Evolutionary conservation across 2,797 vertebrate genomes (phyloP).

Genomic region (Tympanoctomys barrerae): DNA sequence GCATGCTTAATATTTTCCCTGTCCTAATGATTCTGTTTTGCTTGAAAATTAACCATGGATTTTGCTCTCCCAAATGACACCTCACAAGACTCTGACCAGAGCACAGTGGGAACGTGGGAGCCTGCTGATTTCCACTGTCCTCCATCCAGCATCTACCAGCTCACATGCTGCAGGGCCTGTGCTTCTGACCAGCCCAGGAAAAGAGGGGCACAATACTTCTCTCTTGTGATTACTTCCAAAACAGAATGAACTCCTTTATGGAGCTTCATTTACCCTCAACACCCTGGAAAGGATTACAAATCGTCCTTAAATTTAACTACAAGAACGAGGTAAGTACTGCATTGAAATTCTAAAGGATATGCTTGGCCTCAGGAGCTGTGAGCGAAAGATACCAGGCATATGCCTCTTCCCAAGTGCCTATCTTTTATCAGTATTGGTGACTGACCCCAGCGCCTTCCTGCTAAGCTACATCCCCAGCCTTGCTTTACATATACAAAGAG

Average conservation of each 20-base stretch:
- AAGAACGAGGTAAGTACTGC: neutral
- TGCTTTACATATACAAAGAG: neutral
- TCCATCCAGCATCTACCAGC: accelerated
- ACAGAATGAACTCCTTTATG: neutral
- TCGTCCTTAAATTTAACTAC: neutral
- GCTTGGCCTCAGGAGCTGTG: neutral
- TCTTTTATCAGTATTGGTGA: neutral
- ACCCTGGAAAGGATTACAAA: neutral
- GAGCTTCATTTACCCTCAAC: neutral
- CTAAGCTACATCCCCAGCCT: neutral
- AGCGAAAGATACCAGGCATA: neutral
- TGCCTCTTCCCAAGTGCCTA: neutral
- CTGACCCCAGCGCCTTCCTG: neutral
- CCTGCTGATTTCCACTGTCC: accelerated
- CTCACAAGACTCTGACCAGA: neutral
- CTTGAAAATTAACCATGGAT: neutral
- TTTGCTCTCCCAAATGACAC: neutral
- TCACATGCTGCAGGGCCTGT: neutral
- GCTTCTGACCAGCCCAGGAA: neutral
- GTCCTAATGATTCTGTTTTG: neutral
- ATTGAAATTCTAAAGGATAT: neutral
- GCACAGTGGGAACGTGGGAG: accelerated
- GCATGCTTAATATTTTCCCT: neutral
- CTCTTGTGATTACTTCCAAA: neutral
- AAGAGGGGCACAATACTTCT: neutral